Evolutionary conservation across 2,113 vertebrate species (phyloP), one percentile per base, ranked within the genome.

Genomic region (Scytalopus superciliaris): DNA sequence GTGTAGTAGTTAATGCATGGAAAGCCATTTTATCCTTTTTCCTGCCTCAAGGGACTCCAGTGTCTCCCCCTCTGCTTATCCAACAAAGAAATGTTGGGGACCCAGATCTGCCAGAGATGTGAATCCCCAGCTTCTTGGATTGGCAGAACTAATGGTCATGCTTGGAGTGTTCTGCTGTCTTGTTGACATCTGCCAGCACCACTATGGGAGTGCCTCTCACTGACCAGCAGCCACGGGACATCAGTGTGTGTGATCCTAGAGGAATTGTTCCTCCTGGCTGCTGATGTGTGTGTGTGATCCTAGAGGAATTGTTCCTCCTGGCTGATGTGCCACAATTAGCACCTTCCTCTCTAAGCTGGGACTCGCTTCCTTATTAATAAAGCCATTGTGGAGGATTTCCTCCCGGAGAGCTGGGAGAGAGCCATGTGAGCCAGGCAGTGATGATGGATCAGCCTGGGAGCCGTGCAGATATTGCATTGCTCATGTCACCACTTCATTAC

Each of bases 241-340:
- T 47, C 63, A 53, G 53, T 25, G 75, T 40, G 64, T 33, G 49
- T 23, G 49, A 69, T 40, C 81, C 90, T 21, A 21, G 28, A 42
- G 80, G 90, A 81, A 84, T 45, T 52, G 77, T 50, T 91, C 60
- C 90, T 73, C 45, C 86, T 77, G 87, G 86, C 94, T 89, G 67
- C 19, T 45, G 45, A 45, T 81, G 94, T 90, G 52, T 25, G 75
- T 40, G 64, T 33, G 49, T 23, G 49, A 69, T 40, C 81, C 90
- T 21, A 21, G 28, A 42, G 80, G 90, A 81, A 84, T 45, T 52
- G 77, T 50, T 91, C 60, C 90, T 73, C 45, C 86, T 77, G 87
- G 86, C 94, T 89, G 67, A 45, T 81, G 94, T 90, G 52, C 30
- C 72, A 74, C 84, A 93, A 93, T 93, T 91, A 96, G 72, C 84